A percentile compares a stretch with the other conserved stretches of the same genome.
Evolutionary conservation across 2,888 invertebrate species (phyloP).

Genomic region (Pyrrhia umbra): DNA sequence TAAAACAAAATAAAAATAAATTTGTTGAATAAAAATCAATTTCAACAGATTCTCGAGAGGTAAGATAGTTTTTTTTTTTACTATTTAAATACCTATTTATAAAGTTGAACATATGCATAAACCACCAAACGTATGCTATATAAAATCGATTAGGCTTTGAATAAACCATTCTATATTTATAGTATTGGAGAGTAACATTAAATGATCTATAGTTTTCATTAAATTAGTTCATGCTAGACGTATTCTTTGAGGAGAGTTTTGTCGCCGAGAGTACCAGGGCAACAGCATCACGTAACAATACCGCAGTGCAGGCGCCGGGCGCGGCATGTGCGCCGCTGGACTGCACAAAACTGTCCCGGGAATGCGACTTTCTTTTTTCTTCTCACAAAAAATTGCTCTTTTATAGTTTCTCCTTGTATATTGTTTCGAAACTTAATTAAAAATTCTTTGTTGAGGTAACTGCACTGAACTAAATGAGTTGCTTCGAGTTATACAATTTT

Average conservation of each 20-base stretch:
- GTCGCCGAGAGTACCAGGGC: conserved; percentile 61
- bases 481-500: conserved; percentile 30
- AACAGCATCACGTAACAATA: conserved; percentile 82
- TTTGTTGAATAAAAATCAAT: no score
- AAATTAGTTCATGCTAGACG: no score
- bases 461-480: conserved; percentile 40
- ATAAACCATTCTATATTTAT: no score
- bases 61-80: no score
- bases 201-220: no score
- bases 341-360: conserved; percentile 60
- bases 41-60: no score
- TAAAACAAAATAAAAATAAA: conserved; percentile 25
- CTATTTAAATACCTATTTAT: no score
- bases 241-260: no score
- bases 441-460: conserved; percentile 60
- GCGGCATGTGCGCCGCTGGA: conserved; percentile 56
- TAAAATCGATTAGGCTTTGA: no score
- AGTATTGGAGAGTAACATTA: no score
- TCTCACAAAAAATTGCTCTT: conserved; percentile 52
- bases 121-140: no score
- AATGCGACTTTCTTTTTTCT: conserved; percentile 54
- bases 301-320: conserved; percentile 80
- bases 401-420: conserved; percentile 55
- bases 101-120: no score
- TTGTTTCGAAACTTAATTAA: conserved; percentile 65